These are phyloP conservation scores for Nomada goodeniana DNA, from an alignment of 2,888 invertebrate genomes.

Conservation along the genomic window DNA sequence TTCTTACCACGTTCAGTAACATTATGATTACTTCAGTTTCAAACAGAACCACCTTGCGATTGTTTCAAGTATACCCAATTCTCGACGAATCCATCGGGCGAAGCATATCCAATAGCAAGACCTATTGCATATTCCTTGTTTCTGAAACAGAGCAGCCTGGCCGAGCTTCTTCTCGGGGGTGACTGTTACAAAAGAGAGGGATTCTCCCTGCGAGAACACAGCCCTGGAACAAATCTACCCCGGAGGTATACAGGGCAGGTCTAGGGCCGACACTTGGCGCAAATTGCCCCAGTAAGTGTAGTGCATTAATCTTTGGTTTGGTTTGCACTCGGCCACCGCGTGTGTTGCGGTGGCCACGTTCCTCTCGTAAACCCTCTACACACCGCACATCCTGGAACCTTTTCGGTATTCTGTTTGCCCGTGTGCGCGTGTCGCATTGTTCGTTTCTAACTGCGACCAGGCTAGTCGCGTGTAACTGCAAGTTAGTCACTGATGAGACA, in stretches of 20 bases:
- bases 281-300: slow-evolving; percentile 84
- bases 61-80: not conserved
- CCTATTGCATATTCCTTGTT: not conserved
- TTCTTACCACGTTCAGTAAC: too few relatives aligned
- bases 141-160: slow-evolving; percentile 10
- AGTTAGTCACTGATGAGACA: slow-evolving; percentile 18
- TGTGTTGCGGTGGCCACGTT: slow-evolving; percentile 82
- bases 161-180: slow-evolving; percentile 46
- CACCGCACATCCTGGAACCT: slow-evolving; percentile 75
- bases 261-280: slow-evolving; percentile 82
- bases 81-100: not conserved
- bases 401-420: slow-evolving; percentile 59
- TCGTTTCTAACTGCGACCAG: not conserved
- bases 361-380: slow-evolving; percentile 79
- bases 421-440: slow-evolving; percentile 51
- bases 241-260: slow-evolving; percentile 70
- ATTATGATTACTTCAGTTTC: too few relatives aligned
- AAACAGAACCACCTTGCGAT: too few relatives aligned
- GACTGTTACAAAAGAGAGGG: slow-evolving; percentile 63
- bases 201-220: slow-evolving; percentile 55
- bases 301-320: slow-evolving; percentile 85
- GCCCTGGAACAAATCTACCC: slow-evolving; percentile 78
- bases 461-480: not conserved
- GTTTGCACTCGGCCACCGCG: slow-evolving; percentile 80
- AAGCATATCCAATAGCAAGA: not conserved